These are phyloP conservation scores for Pristionchus pacificus DNA, from an alignment of 1,140 invertebrate species.

Conservation along the genomic window DNA sequence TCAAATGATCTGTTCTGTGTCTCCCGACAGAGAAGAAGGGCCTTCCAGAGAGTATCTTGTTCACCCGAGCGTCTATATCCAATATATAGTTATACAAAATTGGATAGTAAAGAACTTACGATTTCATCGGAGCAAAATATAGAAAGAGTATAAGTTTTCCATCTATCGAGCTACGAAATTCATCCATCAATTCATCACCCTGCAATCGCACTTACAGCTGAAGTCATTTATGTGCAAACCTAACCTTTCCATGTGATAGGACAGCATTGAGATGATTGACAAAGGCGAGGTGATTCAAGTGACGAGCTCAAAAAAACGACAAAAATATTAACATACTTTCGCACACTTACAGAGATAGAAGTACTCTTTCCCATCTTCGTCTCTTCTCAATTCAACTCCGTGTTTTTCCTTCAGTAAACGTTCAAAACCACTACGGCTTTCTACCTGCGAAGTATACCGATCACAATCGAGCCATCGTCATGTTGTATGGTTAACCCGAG, in stretches of 20 bases:
- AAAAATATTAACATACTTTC: not conserved
- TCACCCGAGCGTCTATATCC: not conserved
- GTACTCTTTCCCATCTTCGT: not conserved
- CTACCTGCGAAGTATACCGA: not conserved
- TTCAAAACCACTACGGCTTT: not conserved
- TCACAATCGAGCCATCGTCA: too few relatives aligned
- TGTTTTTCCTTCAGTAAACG: not conserved
- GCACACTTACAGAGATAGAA: not conserved
- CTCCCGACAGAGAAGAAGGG: not conserved
- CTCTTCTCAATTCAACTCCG: not conserved
- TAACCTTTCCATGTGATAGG: not conserved
- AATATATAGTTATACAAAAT: not conserved
- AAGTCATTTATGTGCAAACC: not conserved
- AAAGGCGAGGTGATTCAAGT: not conserved
- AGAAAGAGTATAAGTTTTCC: not conserved
- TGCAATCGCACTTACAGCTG: not conserved
- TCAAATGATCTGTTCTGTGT: not conserved
- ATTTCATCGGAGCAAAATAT: not conserved
- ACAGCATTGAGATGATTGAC: not conserved
- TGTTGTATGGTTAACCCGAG: too few relatives aligned
- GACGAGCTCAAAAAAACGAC: not conserved
- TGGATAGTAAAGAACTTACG: too few relatives aligned
- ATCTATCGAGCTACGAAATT: not conserved
- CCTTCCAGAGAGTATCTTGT: not conserved
- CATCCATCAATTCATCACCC: not conserved